Evolutionary conservation across 2,797 vertebrate genomes (phyloP).

Genomic region (Oceanodroma leucorhoa): DNA sequence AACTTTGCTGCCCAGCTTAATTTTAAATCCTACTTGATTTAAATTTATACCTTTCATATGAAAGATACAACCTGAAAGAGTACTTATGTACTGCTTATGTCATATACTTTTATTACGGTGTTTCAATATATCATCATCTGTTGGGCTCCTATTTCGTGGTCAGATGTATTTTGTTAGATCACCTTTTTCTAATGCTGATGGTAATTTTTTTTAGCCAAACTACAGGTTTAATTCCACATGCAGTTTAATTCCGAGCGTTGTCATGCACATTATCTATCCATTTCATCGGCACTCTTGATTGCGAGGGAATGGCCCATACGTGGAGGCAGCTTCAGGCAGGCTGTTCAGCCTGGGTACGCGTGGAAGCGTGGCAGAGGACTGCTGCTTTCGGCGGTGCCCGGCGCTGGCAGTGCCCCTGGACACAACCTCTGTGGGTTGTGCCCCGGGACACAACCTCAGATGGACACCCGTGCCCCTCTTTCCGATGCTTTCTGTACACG

Average conservation of each 20-base stretch:
- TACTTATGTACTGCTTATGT: not conserved
- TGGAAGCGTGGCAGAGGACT: not conserved
- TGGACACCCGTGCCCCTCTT: rapidly evolving
- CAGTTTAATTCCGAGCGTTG: not conserved
- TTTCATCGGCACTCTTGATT: rapidly evolving
- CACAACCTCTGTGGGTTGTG: rapidly evolving
- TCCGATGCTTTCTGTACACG: not conserved
- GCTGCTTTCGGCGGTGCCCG: not conserved
- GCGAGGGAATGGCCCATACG: rapidly evolving
- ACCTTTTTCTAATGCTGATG: not conserved
- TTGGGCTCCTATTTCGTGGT: not conserved
- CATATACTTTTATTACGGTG: not conserved
- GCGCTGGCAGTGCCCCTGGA: not conserved
- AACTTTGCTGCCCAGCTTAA: not conserved
- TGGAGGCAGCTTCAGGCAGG: not conserved
- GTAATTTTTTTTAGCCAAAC: not conserved
- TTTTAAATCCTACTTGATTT: not conserved
- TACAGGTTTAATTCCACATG: not conserved
- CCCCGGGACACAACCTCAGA: not conserved
- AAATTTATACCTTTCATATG: not conserved
- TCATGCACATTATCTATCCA: rapidly evolving
- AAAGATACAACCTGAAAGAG: not conserved
- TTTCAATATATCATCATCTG: not conserved
- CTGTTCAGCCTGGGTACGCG: not conserved
- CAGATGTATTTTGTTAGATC: not conserved